Percentiles rank a stretch among this genome's conserved stretches.
Evolutionary conservation across 2,888 invertebrate genomes (phyloP).

Genomic region (Acanthopleura granulata): DNA sequence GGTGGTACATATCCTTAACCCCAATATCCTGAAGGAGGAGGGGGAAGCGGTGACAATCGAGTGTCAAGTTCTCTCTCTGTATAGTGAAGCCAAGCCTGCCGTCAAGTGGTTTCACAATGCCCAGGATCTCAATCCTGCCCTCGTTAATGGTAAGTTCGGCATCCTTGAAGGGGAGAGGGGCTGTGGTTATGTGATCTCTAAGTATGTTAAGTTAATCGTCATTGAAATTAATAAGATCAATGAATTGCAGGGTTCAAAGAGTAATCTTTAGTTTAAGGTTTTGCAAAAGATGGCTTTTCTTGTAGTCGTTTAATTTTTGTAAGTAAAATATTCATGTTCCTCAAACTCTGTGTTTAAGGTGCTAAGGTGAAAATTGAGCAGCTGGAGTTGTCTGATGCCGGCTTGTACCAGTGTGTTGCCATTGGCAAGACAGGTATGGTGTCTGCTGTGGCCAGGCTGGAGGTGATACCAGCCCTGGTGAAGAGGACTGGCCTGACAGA

Average conservation of each 20-base stretch:
- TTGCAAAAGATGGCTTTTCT: no score
- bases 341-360: conserved; percentile 23
- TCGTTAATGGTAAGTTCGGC: background rate
- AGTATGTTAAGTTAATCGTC: no score
- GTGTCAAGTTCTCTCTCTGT: background rate
- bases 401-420: conserved; percentile 50
- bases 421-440: conserved; percentile 47
- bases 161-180: no score
- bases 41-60: background rate
- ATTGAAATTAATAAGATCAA: no score
- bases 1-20: conserved; percentile 10
- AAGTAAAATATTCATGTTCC: no score
- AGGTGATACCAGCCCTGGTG: conserved; percentile 27
- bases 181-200: no score
- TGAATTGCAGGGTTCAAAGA: no score
- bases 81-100: conserved; percentile 26
- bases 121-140: conserved; percentile 5
- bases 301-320: no score
- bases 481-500: background rate
- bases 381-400: conserved; percentile 33
- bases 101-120: conserved; percentile 52
- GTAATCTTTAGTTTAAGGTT: no score
- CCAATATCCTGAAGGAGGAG: background rate
- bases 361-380: conserved; percentile 22
- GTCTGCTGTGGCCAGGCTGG: conserved; percentile 47